Conservation (phyloP, 2,797 vertebrate genomes). For the Sebastes jordani region DNA sequence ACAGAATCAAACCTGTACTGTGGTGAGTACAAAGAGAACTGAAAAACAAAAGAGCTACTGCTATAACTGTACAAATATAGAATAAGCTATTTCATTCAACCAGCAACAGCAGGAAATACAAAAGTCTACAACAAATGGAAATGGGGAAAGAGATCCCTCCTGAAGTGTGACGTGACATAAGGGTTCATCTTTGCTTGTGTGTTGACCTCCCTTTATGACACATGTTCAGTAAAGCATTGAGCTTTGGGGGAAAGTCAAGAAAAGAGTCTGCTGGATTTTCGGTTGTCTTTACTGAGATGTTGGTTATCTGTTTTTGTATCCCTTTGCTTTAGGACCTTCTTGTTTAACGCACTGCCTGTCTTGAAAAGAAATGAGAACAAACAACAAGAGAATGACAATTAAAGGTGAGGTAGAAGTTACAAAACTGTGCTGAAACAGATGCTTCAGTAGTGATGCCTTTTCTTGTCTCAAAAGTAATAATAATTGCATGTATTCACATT, state of each 20-base stretch:
- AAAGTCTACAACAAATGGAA: slow-evolving; percentile 73
- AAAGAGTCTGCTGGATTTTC: slow-evolving; percentile 27
- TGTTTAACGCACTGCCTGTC: slow-evolving; percentile 6
- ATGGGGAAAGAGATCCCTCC: slow-evolving; percentile 77
- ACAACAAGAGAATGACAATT: slow-evolving; percentile 33
- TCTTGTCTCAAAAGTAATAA: not conserved
- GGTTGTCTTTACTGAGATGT: slow-evolving; percentile 20
- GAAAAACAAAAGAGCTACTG: slow-evolving; percentile 21
- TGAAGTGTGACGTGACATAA: slow-evolving; percentile 73
- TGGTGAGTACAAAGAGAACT: not conserved
- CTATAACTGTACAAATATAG: slow-evolving; percentile 17
- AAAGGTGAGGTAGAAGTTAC: not conserved
- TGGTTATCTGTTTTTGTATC: slow-evolving; percentile 10
- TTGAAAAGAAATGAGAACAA: slow-evolving; percentile 46
- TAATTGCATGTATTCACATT: not conserved
- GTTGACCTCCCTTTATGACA: slow-evolving; percentile 43
- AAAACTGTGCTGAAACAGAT: slow-evolving; percentile 5
- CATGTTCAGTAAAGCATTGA: slow-evolving; percentile 41
- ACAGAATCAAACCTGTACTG: slow-evolving; percentile 19
- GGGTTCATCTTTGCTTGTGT: slow-evolving; percentile 72
- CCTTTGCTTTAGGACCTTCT: slow-evolving; percentile 3
- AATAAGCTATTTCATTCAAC: slow-evolving; percentile 24
- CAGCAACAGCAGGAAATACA: slow-evolving; percentile 9
- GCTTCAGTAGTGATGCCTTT: not conserved
- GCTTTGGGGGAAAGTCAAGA: slow-evolving; percentile 5